Percentiles rank a stretch among this genome's conserved stretches.
phyloP scores from a whole-genome alignment of 1,140 invertebrate genomes.

The Drosophila baimaii region DNA sequence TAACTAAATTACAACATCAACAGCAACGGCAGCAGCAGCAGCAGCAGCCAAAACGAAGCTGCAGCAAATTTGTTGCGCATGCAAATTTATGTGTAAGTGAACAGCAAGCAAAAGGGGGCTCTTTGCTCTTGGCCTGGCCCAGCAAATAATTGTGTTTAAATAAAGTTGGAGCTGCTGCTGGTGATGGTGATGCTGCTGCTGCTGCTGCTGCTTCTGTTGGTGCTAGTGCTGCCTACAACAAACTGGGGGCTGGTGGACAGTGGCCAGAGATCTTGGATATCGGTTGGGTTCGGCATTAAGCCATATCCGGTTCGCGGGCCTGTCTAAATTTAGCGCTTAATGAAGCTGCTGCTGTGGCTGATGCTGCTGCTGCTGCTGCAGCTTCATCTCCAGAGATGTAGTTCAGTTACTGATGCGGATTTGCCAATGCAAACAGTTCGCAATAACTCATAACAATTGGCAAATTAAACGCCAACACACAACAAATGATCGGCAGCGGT shows the following conservation, averaged over 20 bases:
- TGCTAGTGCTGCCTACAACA: constrained; percentile 35
- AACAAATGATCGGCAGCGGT: constrained; percentile 71
- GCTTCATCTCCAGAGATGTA: neutral
- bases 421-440: constrained; percentile 73
- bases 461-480: constrained; percentile 83
- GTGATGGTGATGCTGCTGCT: constrained; percentile 23
- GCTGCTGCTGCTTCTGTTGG: constrained; percentile 26
- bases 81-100: constrained; percentile 83
- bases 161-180: constrained; percentile 65
- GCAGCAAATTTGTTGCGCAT: constrained; percentile 81
- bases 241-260: constrained; percentile 44
- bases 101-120: constrained; percentile 57
- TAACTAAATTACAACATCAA: constrained; percentile 83
- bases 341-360: constrained; percentile 62
- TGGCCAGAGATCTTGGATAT: constrained; percentile 56
- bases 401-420: constrained; percentile 11
- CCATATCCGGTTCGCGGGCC: constrained; percentile 76
- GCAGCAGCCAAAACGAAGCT: constrained; percentile 45
- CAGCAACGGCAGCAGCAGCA: constrained; percentile 39
- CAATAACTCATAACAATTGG: constrained; percentile 81
- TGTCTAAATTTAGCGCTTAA: constrained; percentile 83
- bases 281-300: constrained; percentile 68
- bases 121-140: constrained; percentile 55
- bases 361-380: constrained; percentile 4
- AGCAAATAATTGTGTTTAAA: constrained; percentile 83